Percentiles rank a stretch among this genome's conserved stretches.
Conservation (phyloP, 2,888 invertebrate species). For the Malachius bipustulatus region DNA sequence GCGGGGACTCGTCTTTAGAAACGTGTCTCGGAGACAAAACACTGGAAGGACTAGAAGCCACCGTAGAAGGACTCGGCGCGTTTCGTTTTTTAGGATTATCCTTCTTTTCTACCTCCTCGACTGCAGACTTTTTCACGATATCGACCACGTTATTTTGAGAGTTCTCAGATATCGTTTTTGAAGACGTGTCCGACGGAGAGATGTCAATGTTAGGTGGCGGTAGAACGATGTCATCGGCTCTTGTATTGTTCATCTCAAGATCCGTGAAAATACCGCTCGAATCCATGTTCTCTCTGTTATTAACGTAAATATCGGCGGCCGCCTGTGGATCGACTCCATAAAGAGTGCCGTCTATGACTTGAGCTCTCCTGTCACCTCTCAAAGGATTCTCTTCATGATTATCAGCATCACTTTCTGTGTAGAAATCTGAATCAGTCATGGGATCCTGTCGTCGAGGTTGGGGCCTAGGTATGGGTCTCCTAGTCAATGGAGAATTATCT, state of each 20-base stretch:
- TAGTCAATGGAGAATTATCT: conserved; percentile 54
- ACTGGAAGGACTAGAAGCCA: conserved; percentile 29
- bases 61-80: conserved; percentile 28
- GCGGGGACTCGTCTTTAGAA: conserved; percentile 33
- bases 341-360: conserved; percentile 82
- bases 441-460: conserved; percentile 61
- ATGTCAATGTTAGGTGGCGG: conserved; percentile 34
- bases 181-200: conserved; percentile 50
- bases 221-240: conserved; percentile 24
- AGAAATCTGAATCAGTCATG: conserved; percentile 87
- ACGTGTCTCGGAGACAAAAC: conserved; percentile 27
- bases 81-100: conserved; percentile 27
- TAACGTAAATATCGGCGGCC: conserved; percentile 41
- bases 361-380: conserved; percentile 59
- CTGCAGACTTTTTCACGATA: conserved; percentile 11
- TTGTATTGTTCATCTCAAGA: conserved; percentile 64
- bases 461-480: conserved; percentile 39
- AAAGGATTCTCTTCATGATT: conserved; percentile 63
- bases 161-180: conserved; percentile 43
- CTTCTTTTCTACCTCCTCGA: conserved; percentile 15
- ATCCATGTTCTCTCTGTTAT: conserved; percentile 68
- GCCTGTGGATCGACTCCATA: conserved; percentile 55
- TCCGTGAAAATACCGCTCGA: conserved; percentile 84
- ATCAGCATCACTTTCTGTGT: conserved; percentile 82
- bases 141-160: conserved; percentile 35